Conservation (phyloP, 64 coral and sea anemone species). For the Porites lutea region DNA sequence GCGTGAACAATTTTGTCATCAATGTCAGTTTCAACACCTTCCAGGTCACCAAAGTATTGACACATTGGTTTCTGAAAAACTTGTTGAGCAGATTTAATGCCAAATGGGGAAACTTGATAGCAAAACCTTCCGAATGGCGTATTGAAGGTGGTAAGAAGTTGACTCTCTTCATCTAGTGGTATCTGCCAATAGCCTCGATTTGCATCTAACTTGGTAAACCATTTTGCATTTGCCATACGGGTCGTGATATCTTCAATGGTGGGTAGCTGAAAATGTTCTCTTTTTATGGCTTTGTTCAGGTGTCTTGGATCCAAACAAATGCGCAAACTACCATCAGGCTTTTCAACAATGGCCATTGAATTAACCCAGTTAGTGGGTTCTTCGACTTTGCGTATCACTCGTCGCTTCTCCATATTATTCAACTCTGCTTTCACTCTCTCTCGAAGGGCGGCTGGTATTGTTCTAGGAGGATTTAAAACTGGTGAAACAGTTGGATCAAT, state of each 20-base stretch:
- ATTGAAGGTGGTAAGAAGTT: no score
- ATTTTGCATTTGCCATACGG: no score
- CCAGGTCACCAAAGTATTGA: conserved; percentile 60
- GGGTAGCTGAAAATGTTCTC: conserved; percentile 18
- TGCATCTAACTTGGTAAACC: no score
- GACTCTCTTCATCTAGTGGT: no score
- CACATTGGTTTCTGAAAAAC: conserved; percentile 1
- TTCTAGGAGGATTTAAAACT: conserved; percentile 52
- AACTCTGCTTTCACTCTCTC: conserved; percentile 48
- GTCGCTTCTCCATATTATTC: conserved; percentile 53
- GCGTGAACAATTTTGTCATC: no score
- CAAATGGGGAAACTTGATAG: background rate
- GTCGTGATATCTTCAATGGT: background rate
- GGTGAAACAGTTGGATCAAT: conserved; percentile 33
- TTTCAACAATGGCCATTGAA: conserved; percentile 65
- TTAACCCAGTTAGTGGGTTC: conserved; percentile 48
- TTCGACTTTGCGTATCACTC: no score
- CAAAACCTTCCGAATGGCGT: background rate
- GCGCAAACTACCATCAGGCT: conserved; percentile 22
- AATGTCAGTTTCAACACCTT: no score
- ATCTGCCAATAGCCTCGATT: no score
- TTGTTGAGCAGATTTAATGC: background rate
- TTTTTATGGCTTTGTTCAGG: background rate
- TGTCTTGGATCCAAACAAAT: conserved; percentile 23
- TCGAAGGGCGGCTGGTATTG: conserved; percentile 66